Base-by-base conservation (phyloP, 2,888 invertebrate genomes). In the Scaeva pyrastri region DNA sequence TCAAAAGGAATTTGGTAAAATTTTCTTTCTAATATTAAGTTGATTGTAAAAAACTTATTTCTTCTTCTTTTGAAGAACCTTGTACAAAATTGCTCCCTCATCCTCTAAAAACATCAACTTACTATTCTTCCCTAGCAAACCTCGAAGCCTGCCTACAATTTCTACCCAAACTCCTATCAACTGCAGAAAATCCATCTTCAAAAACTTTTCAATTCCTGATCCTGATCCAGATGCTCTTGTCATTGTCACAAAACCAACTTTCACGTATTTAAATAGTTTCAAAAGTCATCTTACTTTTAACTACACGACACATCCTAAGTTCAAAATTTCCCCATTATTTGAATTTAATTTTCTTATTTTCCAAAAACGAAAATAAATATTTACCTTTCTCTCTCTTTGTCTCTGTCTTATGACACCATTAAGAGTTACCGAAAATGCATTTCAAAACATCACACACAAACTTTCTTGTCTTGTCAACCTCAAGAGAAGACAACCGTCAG, bases 351-450 rank as follows among this genome's bases (percentile, higher is more conserved):
- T 74, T 74, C 68, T 41, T 78, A 73, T 41, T 31, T 31, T 52
- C 55, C 11, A 19, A 48, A 78, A 73, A 48, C 19, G 23, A 58
- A 50, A 7, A 36, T 1, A 41, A 2, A 12, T 8, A 36, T 60
- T 21, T 6, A 39, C 36, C 36, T n/a, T 5, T 26, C n/a, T 10
- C 2, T 6, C 21, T n/a, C n/a, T n/a, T n/a, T n/a, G n/a, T n/a
- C n/a, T n/a, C n/a, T 14, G 21, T 23, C 50, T 41, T n/a, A 12
- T 19, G 45, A 52, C 50, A 39, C 45, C 70, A 55, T 78, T 74
- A 70, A 50, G 23, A 50, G 56, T 78, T 62, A 62, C 82, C 77
- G 31, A 77, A 77, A 83, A 73, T 77, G 79, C 62, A 71, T 70
- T 78, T 83, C 64, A 74, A n/a, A 74, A 56, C 50, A 60, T 31